phyloP scores from a whole-genome alignment of 2,797 vertebrate species.

The Enteromius unitaeniatus region DNA sequence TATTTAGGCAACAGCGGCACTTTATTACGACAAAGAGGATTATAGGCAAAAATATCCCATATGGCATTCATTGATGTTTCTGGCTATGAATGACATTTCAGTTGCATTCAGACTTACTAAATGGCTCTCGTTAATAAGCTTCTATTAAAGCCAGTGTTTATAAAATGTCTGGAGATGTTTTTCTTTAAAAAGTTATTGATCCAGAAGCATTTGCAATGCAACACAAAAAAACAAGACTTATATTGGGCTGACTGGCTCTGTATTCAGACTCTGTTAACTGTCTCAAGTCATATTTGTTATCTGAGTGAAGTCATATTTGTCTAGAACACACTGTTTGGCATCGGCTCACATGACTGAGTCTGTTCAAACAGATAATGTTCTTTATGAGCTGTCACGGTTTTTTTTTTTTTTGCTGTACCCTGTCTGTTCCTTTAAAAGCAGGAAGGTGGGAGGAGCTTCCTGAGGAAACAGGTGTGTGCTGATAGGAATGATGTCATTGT shows the following conservation, averaged over 20 bases:
- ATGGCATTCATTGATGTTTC: slow-evolving; percentile 27
- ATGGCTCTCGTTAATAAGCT: background rate
- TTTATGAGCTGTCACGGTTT: slow-evolving; percentile 18
- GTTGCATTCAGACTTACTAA: background rate
- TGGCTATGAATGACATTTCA: slow-evolving; percentile 11
- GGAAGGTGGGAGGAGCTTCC: slow-evolving; percentile 64
- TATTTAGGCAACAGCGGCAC: background rate
- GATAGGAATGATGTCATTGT: slow-evolving; percentile 78
- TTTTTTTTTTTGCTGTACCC: background rate
- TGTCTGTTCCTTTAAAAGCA: slow-evolving; percentile 64
- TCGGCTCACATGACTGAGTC: slow-evolving; percentile 37
- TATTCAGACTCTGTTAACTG: slow-evolving; percentile 6
- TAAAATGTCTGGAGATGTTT: background rate
- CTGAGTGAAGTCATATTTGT: slow-evolving; percentile 25
- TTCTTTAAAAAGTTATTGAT: background rate
- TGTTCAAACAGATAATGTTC: slow-evolving; percentile 46
- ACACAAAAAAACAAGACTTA: background rate
- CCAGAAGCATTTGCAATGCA: background rate
- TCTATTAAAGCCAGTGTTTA: background rate
- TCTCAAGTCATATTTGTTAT: slow-evolving; percentile 30
- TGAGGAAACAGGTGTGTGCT: slow-evolving; percentile 77
- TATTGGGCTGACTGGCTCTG: background rate
- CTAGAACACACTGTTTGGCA: slow-evolving; percentile 37
- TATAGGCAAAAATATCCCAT: slow-evolving; percentile 22
- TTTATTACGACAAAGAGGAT: slow-evolving; percentile 29